These are phyloP conservation scores for Glyphotaelius pellucidus DNA, from an alignment of 2,888 invertebrate species.

Conservation along the genomic window DNA sequence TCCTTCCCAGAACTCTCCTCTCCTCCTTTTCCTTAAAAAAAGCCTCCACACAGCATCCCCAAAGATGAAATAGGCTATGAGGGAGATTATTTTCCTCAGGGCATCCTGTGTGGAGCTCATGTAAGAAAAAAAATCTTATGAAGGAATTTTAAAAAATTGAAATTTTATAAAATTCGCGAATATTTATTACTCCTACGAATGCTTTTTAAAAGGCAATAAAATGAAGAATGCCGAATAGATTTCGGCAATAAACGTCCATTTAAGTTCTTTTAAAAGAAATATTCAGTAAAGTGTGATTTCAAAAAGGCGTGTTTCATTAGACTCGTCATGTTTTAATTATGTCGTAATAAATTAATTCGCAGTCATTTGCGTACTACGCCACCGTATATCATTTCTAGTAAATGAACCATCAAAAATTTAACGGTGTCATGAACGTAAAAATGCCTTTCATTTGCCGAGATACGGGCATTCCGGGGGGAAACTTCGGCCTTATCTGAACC, in stretches of 20 bases:
- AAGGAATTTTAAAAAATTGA: not conserved
- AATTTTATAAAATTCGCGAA: not conserved
- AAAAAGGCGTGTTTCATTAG: slow-evolving; percentile 39
- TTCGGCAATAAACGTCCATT: slow-evolving; percentile 5
- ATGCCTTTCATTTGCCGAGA: slow-evolving; percentile 48
- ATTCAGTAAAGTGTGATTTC: slow-evolving; percentile 14
- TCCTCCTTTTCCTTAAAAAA: too few species aligned
- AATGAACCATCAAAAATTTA: slow-evolving; percentile 60
- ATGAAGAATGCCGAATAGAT: not conserved
- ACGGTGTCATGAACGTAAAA: slow-evolving; percentile 54
- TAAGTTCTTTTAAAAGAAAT: slow-evolving; percentile 28
- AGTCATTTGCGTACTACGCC: slow-evolving; percentile 28
- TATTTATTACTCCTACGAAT: too few species aligned
- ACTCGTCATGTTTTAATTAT: slow-evolving; percentile 48
- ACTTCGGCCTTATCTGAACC: slow-evolving; percentile 47
- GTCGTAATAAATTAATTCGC: slow-evolving; percentile 48
- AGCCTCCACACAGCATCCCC: too few species aligned
- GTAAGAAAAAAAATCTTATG: too few species aligned
- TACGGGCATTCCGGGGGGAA: slow-evolving; percentile 33
- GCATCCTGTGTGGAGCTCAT: too few species aligned
- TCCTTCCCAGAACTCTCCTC: too few species aligned
- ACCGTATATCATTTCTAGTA: slow-evolving; percentile 38
- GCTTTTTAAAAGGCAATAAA: not conserved
- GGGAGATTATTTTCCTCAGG: too few species aligned
- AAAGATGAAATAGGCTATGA: too few species aligned